Base-by-base conservation (phyloP, 2,113 vertebrate genomes). In the Cinclus cinclus region DNA sequence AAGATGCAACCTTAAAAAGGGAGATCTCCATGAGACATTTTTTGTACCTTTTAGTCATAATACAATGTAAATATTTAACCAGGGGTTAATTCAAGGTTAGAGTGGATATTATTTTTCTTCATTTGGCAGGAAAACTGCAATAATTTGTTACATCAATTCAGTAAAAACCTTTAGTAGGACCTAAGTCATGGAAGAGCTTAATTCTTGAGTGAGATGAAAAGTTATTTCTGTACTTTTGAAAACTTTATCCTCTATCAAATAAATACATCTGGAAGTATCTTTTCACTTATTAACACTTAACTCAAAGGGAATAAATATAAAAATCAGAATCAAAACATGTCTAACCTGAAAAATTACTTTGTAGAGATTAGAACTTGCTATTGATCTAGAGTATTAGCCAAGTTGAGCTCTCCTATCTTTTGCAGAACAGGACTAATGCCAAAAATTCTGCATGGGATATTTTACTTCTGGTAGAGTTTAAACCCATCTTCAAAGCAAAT, bases 1-100 rank as follows among this genome's bases (percentile, higher is more conserved):
- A 99, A 94, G 98, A 99, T 0, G 99, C 99, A 71, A 99, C 98
- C 99, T 99, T 68, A 35, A 86, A 63, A 91, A 68, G n/a, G 64
- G 10, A 97, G 20, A 90, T 6, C 11, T 64, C 75, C 30, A 27
- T 96, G 35, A 94, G 35, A 82, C 23, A 22, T 80, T 89, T 80
- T 47, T 42, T 73, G 47, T 76, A 67, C 3, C 42, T 81, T 91
- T 92, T 59, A 89, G 27, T 81, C 46, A 33, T 78, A 60, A 78
- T 6, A 50, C 11, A 65, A 53, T 1, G 11, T 68, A 82, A 76
- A 81, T n/a, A 79, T 74, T 91, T 83, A 90, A 53, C 39, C n/a
- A 4, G 3, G n/a, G 9, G 7, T 69, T 73, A 89, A 82, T 33
- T 35, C 62, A 73, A 85, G 47, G 7, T 46, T 76, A 35, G 6